Evolutionary conservation across 2,797 vertebrate genomes (phyloP), one percentile per base, ranked within the genome.

Genomic region (Xiphophorus birchmanni): DNA sequence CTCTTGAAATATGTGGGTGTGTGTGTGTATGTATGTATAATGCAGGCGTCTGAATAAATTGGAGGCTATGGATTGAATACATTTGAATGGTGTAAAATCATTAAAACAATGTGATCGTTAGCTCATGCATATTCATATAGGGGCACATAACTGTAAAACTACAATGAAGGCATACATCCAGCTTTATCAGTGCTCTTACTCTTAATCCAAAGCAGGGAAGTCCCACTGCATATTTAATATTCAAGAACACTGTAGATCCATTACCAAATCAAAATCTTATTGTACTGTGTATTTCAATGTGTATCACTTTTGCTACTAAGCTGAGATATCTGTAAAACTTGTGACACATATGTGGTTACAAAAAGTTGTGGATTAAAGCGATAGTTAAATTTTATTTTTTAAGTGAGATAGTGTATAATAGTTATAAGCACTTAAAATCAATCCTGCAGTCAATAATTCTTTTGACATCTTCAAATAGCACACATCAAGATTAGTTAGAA

Each of bases 101-200:
- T 92, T 93, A 91, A 65, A 93, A 92, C 37, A 72, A 89, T 85
- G 86, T 76, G 89, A 90, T 90, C 79, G 82, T 78, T 71, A 78
- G 60, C 80, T 92, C 80, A 93, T 93, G 91, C 82, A 91, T 93
- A 94, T 93, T 91, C 90, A 93, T 92, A 90, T 78, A 81, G 47
- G 84, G 78, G 82, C 82, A 80, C 76, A 87, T 92, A 89, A 90
- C 86, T 91, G 90, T 87, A 80, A 91, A 92, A 82, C 80, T 92
- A 90, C 85, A 74, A 87, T 84, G 74, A 86, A 87, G 74, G 58
- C 80, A 56, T 65, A 73, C 72, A 85, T 79, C 81, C 81, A 78
- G 73, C 72, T 75, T 91, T 69, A 45, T 79, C 67, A 72, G 3
- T 63, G 65, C 80, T 84, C 75, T 63, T 82, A 85, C 72, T 79